Base-by-base conservation (phyloP, 2,797 vertebrate genomes). In the Buceros bicornis region DNA sequence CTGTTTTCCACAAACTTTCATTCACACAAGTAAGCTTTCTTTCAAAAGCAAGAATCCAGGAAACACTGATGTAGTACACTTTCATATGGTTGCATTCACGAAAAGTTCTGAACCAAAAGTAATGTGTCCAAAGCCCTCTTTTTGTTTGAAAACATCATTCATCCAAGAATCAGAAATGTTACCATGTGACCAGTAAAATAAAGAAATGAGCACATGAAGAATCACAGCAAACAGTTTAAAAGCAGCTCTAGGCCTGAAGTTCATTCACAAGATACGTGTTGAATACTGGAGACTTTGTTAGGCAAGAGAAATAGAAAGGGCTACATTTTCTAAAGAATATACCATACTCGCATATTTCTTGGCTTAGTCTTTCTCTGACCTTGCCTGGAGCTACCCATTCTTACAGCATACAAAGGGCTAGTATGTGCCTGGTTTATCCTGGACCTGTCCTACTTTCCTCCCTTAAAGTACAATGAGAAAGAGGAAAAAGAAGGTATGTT, bases 161-260 rank as follows among this genome's bases (percentile, higher is more conserved):
- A 89, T 74, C 87, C 89, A 96, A 96, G 93, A 94, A 92, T 74
- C 91, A 95, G 82, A 96, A 88, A 54, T 42, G 74, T 85, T 87
- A 84, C 78, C 82, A 87, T 71, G 71, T 94, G 93, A 94, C 60
- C 45, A 56, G 28, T 10, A 69, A 73, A 45, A 95, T 62, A 93
- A 89, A 90, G 77, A 82, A 95, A 95, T 6, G 25, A 82, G 64
- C 67, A 80, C 48, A 87, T 73, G 81, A 89, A 89, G 74, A 93
- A 82, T 53, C 74, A 91, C 81, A 92, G 74, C 50, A 37, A 90
- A 69, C 66, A 92, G 70, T 53, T 84, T 71, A 89, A 92, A 93
- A 78, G 89, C 57, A 92, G 57, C 47, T 85, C 79, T n/a, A 50
- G 50, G 84, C 33, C 51, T 96, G 71, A 91, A 85, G 48, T 40